Evolutionary conservation across 2,113 vertebrate genomes (phyloP), one percentile per base, ranked within the genome.

Genomic region (Amblyopsis rosae): DNA sequence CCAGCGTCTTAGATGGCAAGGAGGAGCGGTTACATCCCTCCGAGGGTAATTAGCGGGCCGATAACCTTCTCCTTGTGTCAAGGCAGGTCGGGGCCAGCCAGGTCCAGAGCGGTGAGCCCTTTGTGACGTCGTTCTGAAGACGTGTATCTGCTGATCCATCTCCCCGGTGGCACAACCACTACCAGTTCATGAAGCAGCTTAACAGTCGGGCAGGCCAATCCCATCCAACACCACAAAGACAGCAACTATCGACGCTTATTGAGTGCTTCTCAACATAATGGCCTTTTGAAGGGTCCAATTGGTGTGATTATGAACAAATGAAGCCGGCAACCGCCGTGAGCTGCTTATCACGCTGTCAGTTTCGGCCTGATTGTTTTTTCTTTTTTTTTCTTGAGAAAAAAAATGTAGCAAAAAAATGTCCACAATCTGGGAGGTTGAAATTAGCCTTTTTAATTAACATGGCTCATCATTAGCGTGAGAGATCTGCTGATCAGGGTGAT

Each of bases 1-100:
- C 76, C 77, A 72, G 67, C 15, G 65, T 65, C 66, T 79, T 75
- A 63, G 60, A 72, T 72, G 71, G 70, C 55, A 47, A 57, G 63
- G 7, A 73, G 1, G 45, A 67, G 62, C 68, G 62, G 70, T 59
- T 70, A 86, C 73, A 68, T 69, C 69, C 80, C 82, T 71, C 73
- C 53, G 67, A 86, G 81, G 74, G 65, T 80, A 90, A 87, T 85
- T 84, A 86, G 56, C 66, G 59, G 64, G 71, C 84, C 83, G 90
- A 87, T 90, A 88, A 82, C 64, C 62, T 75, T 58, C 70, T 66
- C 68, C 75, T 81, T 71, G 73, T 69, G 63, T 68, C 16, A 51
- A 15, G 56, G 72, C 64, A 72, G 72, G 82, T 84, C 82, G 78
- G 49, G 67, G 13, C 73, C 76, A 7, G 75, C 73, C 76, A 26